These are phyloP conservation scores for Ranitomeya imitator DNA, from an alignment of 2,113 vertebrate genomes.

Conservation along the genomic window DNA sequence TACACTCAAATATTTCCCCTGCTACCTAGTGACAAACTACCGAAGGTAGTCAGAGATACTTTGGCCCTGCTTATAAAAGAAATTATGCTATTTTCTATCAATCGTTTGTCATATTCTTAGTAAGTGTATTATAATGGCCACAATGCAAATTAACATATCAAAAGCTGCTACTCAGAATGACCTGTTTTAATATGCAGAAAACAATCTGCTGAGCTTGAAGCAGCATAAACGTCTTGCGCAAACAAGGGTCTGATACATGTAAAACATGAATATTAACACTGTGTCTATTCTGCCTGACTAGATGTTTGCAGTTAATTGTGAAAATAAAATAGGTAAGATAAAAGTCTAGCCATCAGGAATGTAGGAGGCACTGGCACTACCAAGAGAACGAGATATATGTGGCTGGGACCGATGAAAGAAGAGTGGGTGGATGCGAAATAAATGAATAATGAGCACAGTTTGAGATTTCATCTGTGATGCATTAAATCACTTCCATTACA, in stretches of 20 bases:
- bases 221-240: conserved; percentile 5
- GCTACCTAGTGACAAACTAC: too few relatives aligned
- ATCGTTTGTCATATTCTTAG: background rate
- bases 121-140: background rate
- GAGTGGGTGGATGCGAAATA: conserved; percentile 28
- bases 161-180: background rate
- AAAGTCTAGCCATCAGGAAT: conserved; percentile 47
- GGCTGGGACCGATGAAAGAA: conserved; percentile 17
- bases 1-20: too few relatives aligned
- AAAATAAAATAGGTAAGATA: conserved; percentile 30
- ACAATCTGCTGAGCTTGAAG: conserved; percentile 40
- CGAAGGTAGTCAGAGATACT: background rate
- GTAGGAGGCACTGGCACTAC: conserved; percentile 16
- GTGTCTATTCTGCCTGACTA: conserved; percentile 14
- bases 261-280: conserved; percentile 38
- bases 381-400: conserved; percentile 8
- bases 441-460: conserved; percentile 39
- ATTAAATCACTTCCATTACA: conserved; percentile 24
- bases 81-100: background rate
- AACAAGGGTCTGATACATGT: conserved; percentile 24
- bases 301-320: conserved; percentile 21
- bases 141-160: conserved; percentile 18
- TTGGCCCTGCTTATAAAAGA: background rate
- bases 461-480: conserved; percentile 14
- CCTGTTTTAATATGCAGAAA: conserved; percentile 23